These are phyloP conservation scores for Enoplosus armatus DNA, from an alignment of 2,797 vertebrate species.

Conservation along the genomic window DNA sequence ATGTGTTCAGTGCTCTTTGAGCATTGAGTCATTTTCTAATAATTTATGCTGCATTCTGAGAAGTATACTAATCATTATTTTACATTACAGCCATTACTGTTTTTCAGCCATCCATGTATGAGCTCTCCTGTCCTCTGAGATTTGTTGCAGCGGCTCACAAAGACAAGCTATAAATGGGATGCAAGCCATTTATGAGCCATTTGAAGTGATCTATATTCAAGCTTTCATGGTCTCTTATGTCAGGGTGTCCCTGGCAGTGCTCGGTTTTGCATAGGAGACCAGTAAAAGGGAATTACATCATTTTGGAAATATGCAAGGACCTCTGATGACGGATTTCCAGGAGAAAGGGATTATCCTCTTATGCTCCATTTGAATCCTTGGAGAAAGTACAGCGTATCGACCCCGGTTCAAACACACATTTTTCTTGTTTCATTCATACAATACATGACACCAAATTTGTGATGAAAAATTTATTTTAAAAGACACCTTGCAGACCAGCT, in stretches of 20 bases:
- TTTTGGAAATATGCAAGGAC: constrained; percentile 58
- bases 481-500: constrained; percentile 4
- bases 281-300: constrained; percentile 59
- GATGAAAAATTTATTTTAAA: constrained; percentile 25
- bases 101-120: constrained; percentile 21
- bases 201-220: constrained; percentile 55
- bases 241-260: constrained; percentile 40
- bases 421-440: constrained; percentile 34
- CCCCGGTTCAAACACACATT: constrained; percentile 6
- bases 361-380: constrained; percentile 45
- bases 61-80: constrained; percentile 21
- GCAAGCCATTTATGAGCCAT: constrained; percentile 52
- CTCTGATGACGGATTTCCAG: constrained; percentile 61
- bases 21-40: neutral
- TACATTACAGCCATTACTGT: constrained; percentile 13
- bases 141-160: constrained; percentile 35
- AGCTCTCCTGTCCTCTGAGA: constrained; percentile 25
- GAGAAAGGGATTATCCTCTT: constrained; percentile 59
- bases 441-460: constrained; percentile 14
- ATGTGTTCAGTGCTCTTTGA: neutral
- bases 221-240: constrained; percentile 45
- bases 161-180: constrained; percentile 50
- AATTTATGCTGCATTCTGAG: constrained; percentile 10
- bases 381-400: constrained; percentile 22
- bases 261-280: constrained; percentile 38